Base-by-base conservation (phyloP, 2,797 vertebrate species). In the Pipistrellus pipistrellus region DNA sequence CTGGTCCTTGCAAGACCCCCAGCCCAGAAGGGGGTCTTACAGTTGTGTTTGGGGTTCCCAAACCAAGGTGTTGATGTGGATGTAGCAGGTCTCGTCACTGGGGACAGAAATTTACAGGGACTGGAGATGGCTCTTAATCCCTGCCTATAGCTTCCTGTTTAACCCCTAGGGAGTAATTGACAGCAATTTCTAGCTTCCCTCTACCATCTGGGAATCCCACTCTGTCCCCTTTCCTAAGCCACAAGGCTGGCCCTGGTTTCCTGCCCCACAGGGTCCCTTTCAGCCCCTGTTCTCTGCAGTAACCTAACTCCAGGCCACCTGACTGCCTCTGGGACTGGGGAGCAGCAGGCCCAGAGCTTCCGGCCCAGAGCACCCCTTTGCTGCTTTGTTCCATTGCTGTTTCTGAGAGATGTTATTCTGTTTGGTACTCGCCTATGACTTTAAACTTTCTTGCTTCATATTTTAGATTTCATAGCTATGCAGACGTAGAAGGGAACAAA, bases 361-460 rank as follows among this genome's bases (percentile, higher is more conserved):
- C 3, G 68, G 3, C 30, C 59, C 35, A 23, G 55, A 17, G 46
- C 27, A 17, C 38, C 6, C 3, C 35, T 41, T 32, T 30, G 25
- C 66, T 76, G 17, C 59, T 91, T 7, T 62, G 38, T 53, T 62
- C 55, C 21, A 4, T 64, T 72, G 64, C 35, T 90, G 30, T 68
- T 88, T 82, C 66, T 82, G 6, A 38, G 53, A 18, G 18, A 48
- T 84, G 23, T 89, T 66, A 35, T 9, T 82, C 23, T 81, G 21
- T 85, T 90, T 59, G 35, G 12, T 71, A 44, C 15, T 94, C 10
- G 20, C 9, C 41, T 90, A 7, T 88, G 68, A 48, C 35, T 88
- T 68, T 95, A 59, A 48, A n/a, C n/a, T 68, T 48, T 35, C 64
- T 93, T 76, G n/a, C 11, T 57, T 95, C 73, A 25, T 80, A 46